Evolutionary conservation across 2,113 vertebrate species (phyloP), one percentile per base, ranked within the genome.

Genomic region (Psettodes erumei): DNA sequence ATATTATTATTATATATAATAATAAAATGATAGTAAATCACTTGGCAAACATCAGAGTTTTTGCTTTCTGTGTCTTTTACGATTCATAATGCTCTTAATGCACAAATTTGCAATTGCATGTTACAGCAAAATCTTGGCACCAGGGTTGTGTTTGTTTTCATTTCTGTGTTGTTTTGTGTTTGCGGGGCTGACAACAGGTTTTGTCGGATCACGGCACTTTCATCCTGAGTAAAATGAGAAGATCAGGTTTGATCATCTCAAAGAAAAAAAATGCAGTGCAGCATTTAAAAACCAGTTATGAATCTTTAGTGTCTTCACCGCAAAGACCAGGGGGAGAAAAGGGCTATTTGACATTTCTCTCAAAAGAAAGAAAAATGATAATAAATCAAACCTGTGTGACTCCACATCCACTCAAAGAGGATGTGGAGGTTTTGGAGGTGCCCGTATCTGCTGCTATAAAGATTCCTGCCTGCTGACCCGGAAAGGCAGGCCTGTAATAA

Each of bases 401-500:
- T 25, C 55, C 13, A 61, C 58, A 83, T 87, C 77, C 62, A 77
- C 65, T 59, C 74, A 67, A 8, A 11, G 43, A 85, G 79, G 75
- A 88, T 85, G 85, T 85, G 23, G 60, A 67, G n/a, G 42, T 61
- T 78, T 80, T 37, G 53, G 71, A 55, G 76, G 62, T 60, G 75
- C 87, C 84, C 73, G 67, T 90, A 88, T 89, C 64, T 82, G 62
- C 68, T n/a, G 48, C 77, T 79, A 77, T 89, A 90, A 87, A 89
- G 87, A 90, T 86, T 89, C 83, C 76, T 77, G 69, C 71, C 69
- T 88, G 40, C 67, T 85, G 89, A 91, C 91, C 84, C 71, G 78
- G 81, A 90, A 81, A 88, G 81, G 37, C 65, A 81, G 85, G 80
- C 71, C 91, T 90, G 88, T 89, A 90, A 91, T 93, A 89, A 91